phyloP scores from a whole-genome alignment of 2,888 invertebrate species.

The Lasioglossum leucozonium region DNA sequence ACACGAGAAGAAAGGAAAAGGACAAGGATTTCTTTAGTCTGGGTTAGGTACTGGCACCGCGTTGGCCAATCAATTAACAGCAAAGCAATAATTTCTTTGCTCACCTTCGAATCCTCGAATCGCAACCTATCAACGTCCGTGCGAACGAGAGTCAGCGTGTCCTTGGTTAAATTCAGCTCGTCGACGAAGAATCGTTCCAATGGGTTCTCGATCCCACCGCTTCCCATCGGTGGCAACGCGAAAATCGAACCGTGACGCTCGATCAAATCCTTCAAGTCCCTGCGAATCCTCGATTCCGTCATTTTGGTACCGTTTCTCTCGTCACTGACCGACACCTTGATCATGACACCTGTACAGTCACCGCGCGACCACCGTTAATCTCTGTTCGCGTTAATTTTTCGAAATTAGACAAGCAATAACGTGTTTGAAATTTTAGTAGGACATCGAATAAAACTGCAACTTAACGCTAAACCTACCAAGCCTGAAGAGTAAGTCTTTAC shows the following conservation, averaged over 20 bases:
- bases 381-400: no score
- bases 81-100: no score
- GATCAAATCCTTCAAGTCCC: constrained; percentile 74
- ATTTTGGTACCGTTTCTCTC: constrained; percentile 48
- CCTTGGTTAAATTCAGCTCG: constrained; percentile 87
- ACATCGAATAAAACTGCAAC: no score
- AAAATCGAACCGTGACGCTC: constrained; percentile 57
- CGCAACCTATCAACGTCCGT: constrained; percentile 80
- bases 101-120: constrained; percentile 85
- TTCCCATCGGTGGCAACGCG: background rate
- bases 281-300: constrained; percentile 67
- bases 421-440: no score
- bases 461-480: no score
- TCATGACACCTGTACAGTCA: constrained; percentile 43
- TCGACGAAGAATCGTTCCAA: constrained; percentile 87
- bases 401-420: no score
- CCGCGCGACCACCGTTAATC: background rate
- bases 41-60: no score
- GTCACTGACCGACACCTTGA: constrained; percentile 34
- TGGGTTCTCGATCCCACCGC: constrained; percentile 78
- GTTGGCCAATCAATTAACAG: no score
- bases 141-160: constrained; percentile 87
- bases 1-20: no score
- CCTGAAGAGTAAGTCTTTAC: no score
- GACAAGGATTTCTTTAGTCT: no score